These are phyloP conservation scores for Anisognathus igniventris DNA, from an alignment of 2,797 vertebrate species.

Conservation along the genomic window DNA sequence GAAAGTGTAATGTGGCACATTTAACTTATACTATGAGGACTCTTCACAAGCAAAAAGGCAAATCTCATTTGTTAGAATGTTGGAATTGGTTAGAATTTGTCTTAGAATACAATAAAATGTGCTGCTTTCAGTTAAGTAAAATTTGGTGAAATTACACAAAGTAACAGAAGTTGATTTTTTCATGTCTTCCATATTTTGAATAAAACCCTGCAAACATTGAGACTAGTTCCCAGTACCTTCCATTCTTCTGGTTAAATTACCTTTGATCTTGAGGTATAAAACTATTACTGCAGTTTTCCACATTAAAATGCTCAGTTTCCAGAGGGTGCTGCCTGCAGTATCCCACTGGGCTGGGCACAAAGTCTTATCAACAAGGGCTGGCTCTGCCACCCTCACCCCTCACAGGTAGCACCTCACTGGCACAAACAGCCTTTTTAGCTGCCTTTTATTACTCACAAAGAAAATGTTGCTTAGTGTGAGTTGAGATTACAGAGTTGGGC, in stretches of 20 bases:
- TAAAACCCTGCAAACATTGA: not conserved
- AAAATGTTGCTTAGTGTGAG: not conserved
- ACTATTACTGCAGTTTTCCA: not conserved
- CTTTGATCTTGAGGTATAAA: not conserved
- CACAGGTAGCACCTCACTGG: not conserved
- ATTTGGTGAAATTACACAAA: not conserved
- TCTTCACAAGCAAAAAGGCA: not conserved
- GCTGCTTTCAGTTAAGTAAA: not conserved
- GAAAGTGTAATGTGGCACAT: not conserved
- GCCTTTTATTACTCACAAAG: not conserved
- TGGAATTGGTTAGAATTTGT: not conserved
- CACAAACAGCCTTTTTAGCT: not conserved
- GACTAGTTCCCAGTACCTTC: not conserved
- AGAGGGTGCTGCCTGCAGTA: not conserved
- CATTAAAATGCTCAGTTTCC: not conserved
- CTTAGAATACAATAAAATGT: not conserved
- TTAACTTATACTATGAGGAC: not conserved
- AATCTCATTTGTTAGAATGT: not conserved
- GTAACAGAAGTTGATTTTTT: not conserved
- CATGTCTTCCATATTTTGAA: not conserved
- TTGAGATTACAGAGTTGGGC: constrained; percentile 16
- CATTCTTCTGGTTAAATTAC: not conserved
- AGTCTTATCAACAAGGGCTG: not conserved
- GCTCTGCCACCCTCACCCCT: not conserved
- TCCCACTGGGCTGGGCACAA: not conserved